These are phyloP conservation scores for Meliscaeva auricollis DNA, from an alignment of 2,888 invertebrate genomes.

Conservation along the genomic window DNA sequence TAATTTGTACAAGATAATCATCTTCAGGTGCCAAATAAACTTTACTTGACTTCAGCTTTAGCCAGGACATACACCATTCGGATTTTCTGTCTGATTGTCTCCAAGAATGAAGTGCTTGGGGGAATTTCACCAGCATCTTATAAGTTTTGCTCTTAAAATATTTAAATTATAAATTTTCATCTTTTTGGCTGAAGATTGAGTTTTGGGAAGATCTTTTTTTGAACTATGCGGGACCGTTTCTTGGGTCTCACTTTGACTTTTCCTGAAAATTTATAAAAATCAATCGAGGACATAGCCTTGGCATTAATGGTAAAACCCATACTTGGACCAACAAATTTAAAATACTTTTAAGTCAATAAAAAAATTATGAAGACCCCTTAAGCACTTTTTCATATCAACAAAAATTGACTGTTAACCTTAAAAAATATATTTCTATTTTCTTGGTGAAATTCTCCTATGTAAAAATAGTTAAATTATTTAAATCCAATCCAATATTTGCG, in stretches of 20 bases:
- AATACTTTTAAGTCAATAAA: no score
- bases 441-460: slow-evolving; percentile 14
- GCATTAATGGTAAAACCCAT: no score
- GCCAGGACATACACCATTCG: slow-evolving; percentile 10
- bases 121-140: not conserved
- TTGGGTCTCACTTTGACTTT: no score
- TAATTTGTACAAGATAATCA: slow-evolving; percentile 84
- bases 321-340: no score
- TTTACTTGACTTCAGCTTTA: slow-evolving; percentile 76
- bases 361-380: no score
- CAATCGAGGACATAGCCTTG: no score
- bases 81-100: slow-evolving; percentile 6
- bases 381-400: no score
- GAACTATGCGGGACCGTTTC: no score
- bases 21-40: slow-evolving; percentile 84
- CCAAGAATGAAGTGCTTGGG: not conserved
- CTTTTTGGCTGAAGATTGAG: no score
- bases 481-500: slow-evolving; percentile 78
- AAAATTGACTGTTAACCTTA: no score
- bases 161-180: not conserved
- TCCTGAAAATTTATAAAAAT: no score
- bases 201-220: no score
- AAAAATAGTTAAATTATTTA: slow-evolving; percentile 77
- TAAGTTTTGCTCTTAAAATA: not conserved
- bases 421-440: not conserved